Evolutionary conservation across 1,140 invertebrate species (phyloP), one percentile per base, ranked within the genome.

Genomic region (Zaprionus camerounensis): DNA sequence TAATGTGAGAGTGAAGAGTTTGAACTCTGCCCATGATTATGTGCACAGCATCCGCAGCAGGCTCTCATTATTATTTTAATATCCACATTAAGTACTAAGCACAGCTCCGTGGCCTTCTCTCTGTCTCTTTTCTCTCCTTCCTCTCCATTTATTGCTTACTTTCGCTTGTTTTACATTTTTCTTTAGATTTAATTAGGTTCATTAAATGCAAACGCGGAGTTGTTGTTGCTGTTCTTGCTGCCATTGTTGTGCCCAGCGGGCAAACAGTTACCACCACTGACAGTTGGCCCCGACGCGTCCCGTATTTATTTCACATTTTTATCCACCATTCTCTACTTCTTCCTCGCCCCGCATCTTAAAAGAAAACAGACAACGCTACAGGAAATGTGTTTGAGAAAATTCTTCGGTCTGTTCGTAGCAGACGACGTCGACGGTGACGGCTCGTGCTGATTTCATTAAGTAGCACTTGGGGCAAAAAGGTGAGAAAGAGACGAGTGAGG

Each of bases 131-230:
- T 17, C 5, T n/a, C 28, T 7, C n/a, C 11, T 28, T n/a, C 31
- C 15, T 12, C 28, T 22, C 24, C 24, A 64, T 41, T 67, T 20
- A 58, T 24, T 64, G 28, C 34, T 55, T 36, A 22, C 49, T 44
- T 44, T 7, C 57, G 15, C 44, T 67, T 34, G 15, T 22, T 64
- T 22, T 22, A 77, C 72, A 81, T 73, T 81, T 82, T 78, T 78
- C 62, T 62, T 46, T 81, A 65, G 68, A 80, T 91, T 91, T 91
- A 91, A 91, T 91, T 91, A 85, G 76, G 58, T 71, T 90, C 85
- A 90, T 91, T 91, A 91, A 91, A 79, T 28, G 71, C 71, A 82
- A 91, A 91, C 88, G n/a, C n/a, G 80, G 63, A 88, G 82, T 81
- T 86, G 87, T 87, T 90, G 81, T 67, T 86, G 36, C 13, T 15